A percentile compares a stretch with the other conserved stretches of the same genome.
Evolutionary conservation across 2,888 invertebrate species (phyloP).

Genomic region (Harmothoe impar): DNA sequence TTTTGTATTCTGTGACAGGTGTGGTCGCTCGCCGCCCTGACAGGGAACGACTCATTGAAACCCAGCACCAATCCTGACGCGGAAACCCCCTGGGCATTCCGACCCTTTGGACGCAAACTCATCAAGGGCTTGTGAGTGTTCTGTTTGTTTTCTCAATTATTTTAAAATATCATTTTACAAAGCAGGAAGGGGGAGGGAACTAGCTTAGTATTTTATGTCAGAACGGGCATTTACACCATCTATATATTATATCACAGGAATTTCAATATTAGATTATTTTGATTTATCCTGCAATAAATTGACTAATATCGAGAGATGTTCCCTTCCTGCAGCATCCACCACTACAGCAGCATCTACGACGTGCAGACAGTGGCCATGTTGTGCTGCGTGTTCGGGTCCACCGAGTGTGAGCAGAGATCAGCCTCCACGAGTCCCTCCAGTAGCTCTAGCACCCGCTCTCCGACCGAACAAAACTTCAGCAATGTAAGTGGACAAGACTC

Average conservation of each 20-base stretch:
- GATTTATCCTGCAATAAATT: no score
- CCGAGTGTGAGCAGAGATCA: constrained; percentile 75
- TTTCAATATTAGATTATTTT: no score
- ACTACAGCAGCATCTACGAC: constrained; percentile 87
- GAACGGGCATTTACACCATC: no score
- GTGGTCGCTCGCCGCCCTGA: constrained; percentile 92
- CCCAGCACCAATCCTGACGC: constrained; percentile 77
- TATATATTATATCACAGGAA: no score
- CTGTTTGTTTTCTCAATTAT: neutral
- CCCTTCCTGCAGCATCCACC: constrained; percentile 80
- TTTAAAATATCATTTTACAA: neutral
- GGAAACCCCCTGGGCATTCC: constrained; percentile 88
- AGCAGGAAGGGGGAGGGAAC: neutral
- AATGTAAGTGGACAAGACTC: constrained; percentile 22
- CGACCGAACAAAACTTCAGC: constrained; percentile 20
- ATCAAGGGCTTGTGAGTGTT: constrained; percentile 92
- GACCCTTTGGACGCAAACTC: constrained; percentile 93
- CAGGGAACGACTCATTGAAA: constrained; percentile 83
- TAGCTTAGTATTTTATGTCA: neutral
- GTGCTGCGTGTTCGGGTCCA: constrained; percentile 91
- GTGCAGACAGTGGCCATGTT: constrained; percentile 97
- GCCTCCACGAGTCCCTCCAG: constrained; percentile 59
- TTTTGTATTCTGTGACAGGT: constrained; percentile 84
- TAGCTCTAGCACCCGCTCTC: neutral
- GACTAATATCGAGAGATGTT: neutral